phyloP scores from a whole-genome alignment of 2,888 invertebrate genomes.

The Cryptus armator region DNA sequence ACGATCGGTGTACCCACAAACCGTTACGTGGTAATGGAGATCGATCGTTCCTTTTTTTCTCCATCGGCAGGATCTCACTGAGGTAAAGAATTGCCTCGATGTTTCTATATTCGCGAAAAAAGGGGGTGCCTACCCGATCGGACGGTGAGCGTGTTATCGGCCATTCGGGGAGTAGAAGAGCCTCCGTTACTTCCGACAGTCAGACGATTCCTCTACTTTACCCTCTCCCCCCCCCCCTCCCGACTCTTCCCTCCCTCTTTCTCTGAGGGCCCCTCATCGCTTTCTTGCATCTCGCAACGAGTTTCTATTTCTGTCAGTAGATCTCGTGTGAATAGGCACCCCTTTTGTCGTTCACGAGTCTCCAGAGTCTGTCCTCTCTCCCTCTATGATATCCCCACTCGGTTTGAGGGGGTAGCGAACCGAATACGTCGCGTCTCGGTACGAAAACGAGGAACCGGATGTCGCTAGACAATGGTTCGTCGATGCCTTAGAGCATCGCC shows the following conservation, averaged over 20 bases:
- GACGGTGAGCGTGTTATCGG: constrained; percentile 38
- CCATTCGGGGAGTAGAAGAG: constrained; percentile 19
- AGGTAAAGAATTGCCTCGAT: constrained; percentile 10
- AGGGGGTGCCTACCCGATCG: not conserved
- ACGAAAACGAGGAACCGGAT: constrained; percentile 67
- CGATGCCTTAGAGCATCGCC: constrained; percentile 69
- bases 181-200: constrained; percentile 45
- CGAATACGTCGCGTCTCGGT: constrained; percentile 56
- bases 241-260: not conserved
- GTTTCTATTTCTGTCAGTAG: constrained; percentile 58
- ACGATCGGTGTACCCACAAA: not conserved
- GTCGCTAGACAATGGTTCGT: constrained; percentile 76
- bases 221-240: not conserved
- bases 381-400: constrained; percentile 34
- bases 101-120: constrained; percentile 5
- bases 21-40: not conserved
- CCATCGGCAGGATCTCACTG: not conserved
- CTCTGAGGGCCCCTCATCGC: not conserved
- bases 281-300: constrained; percentile 31
- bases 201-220: constrained; percentile 23
- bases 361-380: constrained; percentile 41
- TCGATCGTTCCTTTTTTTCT: constrained; percentile 1
- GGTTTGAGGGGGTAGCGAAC: constrained; percentile 10
- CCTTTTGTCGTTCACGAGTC: constrained; percentile 50
- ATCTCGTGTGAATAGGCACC: constrained; percentile 58